Evolutionary conservation across 2,797 vertebrate species (phyloP), one percentile per base, ranked within the genome.

Genomic region (Rhincodon typus): DNA sequence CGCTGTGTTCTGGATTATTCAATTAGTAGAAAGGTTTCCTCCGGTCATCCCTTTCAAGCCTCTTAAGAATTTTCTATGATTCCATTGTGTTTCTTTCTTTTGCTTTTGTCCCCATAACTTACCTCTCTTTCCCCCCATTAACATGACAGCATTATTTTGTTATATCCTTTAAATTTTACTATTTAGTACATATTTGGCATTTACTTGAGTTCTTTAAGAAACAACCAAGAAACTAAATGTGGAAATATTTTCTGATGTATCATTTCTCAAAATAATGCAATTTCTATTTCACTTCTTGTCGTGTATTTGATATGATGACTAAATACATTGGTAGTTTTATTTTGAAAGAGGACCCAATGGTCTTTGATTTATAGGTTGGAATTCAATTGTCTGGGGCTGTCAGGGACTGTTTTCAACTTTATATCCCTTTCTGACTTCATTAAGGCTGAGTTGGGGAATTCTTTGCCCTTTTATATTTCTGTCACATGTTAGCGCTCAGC

Each of bases 171-270:
- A 77, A 74, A 50, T 46, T 15, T 95, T 57, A 21, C 19, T 15
- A 30, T 94, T 94, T 94, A 50, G 46, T 34, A 15, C 72, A 74
- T 42, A 94, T 94, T 74, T 94, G 70, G 70, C 70, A 74, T 94
- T 94, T 94, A 94, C 27, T 94, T 74, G 69, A 53, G 70, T 2
- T 74, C 1, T 62, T 93, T 42, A 69, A 25, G 70, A 50, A 72
- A 46, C 77, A 27, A 50, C 94, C 12, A 23, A 95, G 70, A 34
- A 77, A 74, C 69, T 94, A 74, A 94, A 74, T 50, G 12, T 46
- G 38, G 42, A 15, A 46, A 94, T 72, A 27, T 0, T 95, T 77
- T 77, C 34, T 74, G 42, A 72, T 57, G 27, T 77, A 72, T 74
- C 42, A 34, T 95, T 95, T 57, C 8, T 27, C 27, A 77, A 72